Conservation (phyloP, 2,888 invertebrate genomes). For the Lathronympha strigana region DNA sequence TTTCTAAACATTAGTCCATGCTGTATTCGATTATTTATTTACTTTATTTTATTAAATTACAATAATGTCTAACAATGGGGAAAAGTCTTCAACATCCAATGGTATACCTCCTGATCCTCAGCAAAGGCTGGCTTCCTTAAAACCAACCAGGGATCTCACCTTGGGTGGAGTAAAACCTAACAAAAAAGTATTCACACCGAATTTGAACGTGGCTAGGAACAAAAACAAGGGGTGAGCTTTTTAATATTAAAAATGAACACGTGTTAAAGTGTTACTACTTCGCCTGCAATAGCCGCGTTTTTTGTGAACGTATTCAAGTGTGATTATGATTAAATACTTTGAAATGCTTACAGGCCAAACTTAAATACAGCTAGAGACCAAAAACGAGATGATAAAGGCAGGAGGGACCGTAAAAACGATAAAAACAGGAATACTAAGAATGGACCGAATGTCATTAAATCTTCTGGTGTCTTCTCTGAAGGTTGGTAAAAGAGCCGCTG, state of each 20-base stretch:
- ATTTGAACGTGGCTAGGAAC: conserved; percentile 85
- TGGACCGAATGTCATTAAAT: conserved; percentile 73
- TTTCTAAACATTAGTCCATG: conserved; percentile 29
- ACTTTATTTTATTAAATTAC: not conserved
- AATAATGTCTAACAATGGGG: conserved; percentile 65
- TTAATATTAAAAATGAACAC: not conserved
- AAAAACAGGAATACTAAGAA: conserved; percentile 63
- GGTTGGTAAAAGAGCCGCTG: conserved; percentile 60
- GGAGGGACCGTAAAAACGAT: conserved; percentile 63
- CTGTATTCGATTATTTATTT: not conserved
- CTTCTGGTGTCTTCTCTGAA: conserved; percentile 79
- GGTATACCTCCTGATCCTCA: conserved; percentile 65
- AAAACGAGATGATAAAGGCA: conserved; percentile 64
- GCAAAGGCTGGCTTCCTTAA: conserved; percentile 78
- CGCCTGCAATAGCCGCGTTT: too few species aligned
- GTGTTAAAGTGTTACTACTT: not conserved
- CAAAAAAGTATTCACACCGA: conserved; percentile 85
- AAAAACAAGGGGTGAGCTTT: conserved; percentile 79
- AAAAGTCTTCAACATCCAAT: conserved; percentile 61
- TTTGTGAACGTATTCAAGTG: not conserved
- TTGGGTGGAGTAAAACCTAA: conserved; percentile 78
- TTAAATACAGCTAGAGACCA: conserved; percentile 56
- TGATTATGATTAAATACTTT: not conserved
- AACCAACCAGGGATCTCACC: conserved; percentile 83
- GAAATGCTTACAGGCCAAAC: conserved; percentile 50